These are phyloP conservation scores for Eutolmus rufibarbis DNA, from an alignment of 2,888 invertebrate species.

Conservation along the genomic window DNA sequence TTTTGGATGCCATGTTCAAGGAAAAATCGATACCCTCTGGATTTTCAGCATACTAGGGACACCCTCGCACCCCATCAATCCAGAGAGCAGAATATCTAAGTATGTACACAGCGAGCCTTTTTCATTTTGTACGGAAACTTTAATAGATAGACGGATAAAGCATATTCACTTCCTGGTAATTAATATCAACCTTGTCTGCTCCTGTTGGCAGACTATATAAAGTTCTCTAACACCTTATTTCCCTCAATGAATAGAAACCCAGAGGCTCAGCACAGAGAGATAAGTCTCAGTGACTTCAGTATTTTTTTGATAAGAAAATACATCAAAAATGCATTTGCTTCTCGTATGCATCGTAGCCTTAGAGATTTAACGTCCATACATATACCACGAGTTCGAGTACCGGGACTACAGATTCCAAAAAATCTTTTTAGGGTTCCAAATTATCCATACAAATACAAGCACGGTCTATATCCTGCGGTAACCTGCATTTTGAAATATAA, in stretches of 20 bases:
- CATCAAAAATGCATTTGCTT: background rate
- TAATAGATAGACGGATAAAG: background rate
- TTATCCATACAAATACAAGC: no score
- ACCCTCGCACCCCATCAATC: background rate
- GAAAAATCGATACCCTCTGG: slow-evolving; percentile 18
- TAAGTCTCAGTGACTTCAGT: background rate
- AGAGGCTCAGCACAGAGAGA: background rate
- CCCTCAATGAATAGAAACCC: background rate
- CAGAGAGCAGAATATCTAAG: background rate
- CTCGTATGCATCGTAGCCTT: background rate
- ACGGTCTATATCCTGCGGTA: no score
- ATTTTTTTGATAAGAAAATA: background rate
- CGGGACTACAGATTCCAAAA: no score
- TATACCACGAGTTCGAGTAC: no score
- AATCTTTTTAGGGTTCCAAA: no score
- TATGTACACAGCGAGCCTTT: background rate
- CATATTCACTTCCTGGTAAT: background rate
- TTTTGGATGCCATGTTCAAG: slow-evolving; percentile 21
- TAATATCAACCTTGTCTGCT: background rate
- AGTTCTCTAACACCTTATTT: background rate
- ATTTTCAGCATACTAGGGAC: background rate
- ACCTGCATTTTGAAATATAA: no score
- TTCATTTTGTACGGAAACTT: background rate
- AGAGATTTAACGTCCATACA: no score
- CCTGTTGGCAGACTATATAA: background rate